phyloP scores from a whole-genome alignment of 1,140 invertebrate genomes.

The Drosophila kepulauana region DNA sequence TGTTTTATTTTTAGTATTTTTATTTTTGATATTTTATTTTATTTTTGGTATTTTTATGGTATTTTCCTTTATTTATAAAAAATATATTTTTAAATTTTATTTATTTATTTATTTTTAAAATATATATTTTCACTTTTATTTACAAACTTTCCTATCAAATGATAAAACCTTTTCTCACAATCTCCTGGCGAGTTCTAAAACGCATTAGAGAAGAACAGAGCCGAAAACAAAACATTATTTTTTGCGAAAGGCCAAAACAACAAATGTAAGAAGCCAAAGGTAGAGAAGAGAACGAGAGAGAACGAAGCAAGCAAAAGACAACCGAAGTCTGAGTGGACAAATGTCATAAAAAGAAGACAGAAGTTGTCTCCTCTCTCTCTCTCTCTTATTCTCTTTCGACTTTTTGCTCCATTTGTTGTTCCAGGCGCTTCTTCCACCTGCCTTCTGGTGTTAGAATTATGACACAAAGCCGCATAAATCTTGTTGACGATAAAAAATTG shows the following conservation, averaged over 20 bases:
- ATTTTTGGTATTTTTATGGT: too few species aligned
- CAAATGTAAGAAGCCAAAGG: constrained; percentile 38
- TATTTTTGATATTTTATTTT: too few species aligned
- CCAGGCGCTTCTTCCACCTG: background rate
- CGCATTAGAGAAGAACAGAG: background rate
- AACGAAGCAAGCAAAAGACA: constrained; percentile 15
- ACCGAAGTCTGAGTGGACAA: constrained; percentile 13
- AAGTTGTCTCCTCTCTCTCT: too few species aligned
- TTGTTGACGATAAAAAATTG: constrained; percentile 78
- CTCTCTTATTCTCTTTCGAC: too few species aligned
- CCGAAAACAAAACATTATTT: constrained; percentile 21
- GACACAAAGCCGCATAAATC: constrained; percentile 75
- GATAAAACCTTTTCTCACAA: too few species aligned
- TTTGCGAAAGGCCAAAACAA: constrained; percentile 33
- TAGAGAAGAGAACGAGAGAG: background rate
- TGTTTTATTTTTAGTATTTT: too few species aligned
- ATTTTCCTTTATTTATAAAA: too few species aligned
- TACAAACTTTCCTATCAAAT: too few species aligned
- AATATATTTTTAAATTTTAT: too few species aligned
- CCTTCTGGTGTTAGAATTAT: constrained; percentile 65
- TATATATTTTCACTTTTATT: too few species aligned
- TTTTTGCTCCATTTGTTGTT: background rate
- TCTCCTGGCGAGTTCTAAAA: too few species aligned
- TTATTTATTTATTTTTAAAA: too few species aligned
- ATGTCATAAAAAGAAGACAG: constrained; percentile 24